Conservation (phyloP, 2,797 vertebrate genomes). For the Danio choprae region DNA sequence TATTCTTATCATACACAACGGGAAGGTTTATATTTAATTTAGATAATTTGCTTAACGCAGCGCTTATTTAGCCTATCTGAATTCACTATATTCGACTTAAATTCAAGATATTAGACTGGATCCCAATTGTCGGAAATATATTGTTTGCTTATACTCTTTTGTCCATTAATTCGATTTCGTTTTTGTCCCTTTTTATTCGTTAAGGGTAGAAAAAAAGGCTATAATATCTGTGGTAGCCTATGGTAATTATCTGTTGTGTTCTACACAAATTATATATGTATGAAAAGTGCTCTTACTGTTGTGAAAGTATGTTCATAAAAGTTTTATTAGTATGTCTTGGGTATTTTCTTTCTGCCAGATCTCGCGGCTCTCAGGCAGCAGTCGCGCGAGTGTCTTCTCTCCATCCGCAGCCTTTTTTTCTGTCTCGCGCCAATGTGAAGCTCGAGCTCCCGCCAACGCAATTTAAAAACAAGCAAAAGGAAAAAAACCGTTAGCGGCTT, state of each 20-base stretch:
- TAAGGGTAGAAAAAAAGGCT: neutral
- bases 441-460: slow-evolving; percentile 18
- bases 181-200: neutral
- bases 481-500: neutral
- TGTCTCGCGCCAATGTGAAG: slow-evolving; percentile 5
- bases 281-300: neutral
- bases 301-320: neutral
- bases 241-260: neutral
- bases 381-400: neutral
- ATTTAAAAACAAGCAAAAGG: slow-evolving; percentile 2
- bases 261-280: neutral
- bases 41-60: neutral
- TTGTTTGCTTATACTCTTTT: neutral
- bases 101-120: too few relatives aligned
- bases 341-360: neutral
- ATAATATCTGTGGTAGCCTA: neutral
- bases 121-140: neutral
- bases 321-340: neutral
- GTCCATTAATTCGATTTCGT: neutral
- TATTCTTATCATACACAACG: neutral
- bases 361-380: neutral
- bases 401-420: neutral
- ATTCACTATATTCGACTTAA: neutral
- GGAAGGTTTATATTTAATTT: neutral
- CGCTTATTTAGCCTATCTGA: too few relatives aligned